A percentile compares a stretch with the other conserved stretches of the same genome.
Evolutionary conservation across 2,888 invertebrate species (phyloP).

Genomic region (Suillia variegata): DNA sequence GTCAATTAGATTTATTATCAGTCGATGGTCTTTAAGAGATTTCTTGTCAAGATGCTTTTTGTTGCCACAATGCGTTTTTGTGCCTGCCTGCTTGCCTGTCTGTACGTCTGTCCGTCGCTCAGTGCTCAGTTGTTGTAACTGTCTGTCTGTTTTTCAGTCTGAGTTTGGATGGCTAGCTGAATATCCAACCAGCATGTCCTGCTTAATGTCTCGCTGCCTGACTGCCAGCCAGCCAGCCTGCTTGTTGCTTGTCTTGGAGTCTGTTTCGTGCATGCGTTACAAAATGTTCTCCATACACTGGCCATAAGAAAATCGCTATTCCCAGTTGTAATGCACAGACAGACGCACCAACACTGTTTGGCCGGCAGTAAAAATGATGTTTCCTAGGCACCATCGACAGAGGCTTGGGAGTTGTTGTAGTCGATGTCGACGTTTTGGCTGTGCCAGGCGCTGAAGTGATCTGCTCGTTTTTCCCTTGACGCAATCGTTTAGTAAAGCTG

Average conservation of each 20-base stretch:
- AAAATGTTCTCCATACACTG: conserved; percentile 31
- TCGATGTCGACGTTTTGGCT: no score
- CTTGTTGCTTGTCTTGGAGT: conserved; percentile 7
- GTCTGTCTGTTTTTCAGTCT: conserved; percentile 18
- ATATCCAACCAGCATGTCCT: conserved; percentile 31
- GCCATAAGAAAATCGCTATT: no score
- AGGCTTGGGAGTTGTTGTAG: conserved; percentile 20
- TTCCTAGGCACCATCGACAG: neutral
- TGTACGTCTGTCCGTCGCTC: conserved; percentile 32
- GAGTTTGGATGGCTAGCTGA: no score
- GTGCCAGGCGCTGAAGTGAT: no score
- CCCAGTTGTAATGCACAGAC: conserved; percentile 32
- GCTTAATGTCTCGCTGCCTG: conserved; percentile 8
- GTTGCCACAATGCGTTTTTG: conserved; percentile 20
- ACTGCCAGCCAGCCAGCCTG: no score
- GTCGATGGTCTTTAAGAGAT: conserved; percentile 46
- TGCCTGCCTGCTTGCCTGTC: conserved; percentile 16
- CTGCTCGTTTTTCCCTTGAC: conserved; percentile 34
- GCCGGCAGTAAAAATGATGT: conserved; percentile 13
- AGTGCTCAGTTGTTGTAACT: no score
- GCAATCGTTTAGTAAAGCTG: conserved; percentile 36
- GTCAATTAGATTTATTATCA: conserved; percentile 62
- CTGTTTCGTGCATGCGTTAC: conserved; percentile 36
- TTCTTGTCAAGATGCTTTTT: conserved; percentile 33
- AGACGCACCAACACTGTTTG: no score